Evolutionary conservation across 2,888 invertebrate genomes (phyloP).

Genomic region (Anorthoa munda): DNA sequence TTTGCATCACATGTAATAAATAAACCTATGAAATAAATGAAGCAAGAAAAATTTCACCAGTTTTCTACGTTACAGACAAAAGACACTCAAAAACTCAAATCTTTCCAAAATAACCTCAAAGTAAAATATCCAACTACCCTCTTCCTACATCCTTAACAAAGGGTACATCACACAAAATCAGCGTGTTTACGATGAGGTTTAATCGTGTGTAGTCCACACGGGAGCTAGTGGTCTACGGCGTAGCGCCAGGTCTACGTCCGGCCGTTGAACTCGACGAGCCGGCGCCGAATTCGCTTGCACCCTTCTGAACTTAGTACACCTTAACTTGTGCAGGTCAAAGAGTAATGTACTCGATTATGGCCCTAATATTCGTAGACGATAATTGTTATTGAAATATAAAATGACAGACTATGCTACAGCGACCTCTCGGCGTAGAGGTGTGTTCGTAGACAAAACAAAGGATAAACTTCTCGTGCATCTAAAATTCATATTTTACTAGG

Average conservation of each 20-base stretch:
- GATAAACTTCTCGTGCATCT: constrained; percentile 7
- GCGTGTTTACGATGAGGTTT: constrained; percentile 61
- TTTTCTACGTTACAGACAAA: not conserved
- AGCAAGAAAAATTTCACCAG: not conserved
- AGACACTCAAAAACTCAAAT: not conserved
- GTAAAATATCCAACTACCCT: not conserved
- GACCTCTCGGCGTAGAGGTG: not conserved
- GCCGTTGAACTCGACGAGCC: constrained; percentile 82
- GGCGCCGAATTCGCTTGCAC: constrained; percentile 84
- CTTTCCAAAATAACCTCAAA: not conserved
- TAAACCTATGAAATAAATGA: not conserved
- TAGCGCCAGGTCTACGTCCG: constrained; percentile 89
- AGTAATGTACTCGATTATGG: constrained; percentile 76
- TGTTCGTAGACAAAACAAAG: constrained; percentile 4
- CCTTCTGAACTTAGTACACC: constrained; percentile 80
- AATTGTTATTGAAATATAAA: constrained; percentile 41
- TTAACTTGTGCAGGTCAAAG: constrained; percentile 80
- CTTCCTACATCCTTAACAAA: constrained; percentile 44
- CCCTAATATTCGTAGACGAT: constrained; percentile 50
- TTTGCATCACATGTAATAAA: not conserved
- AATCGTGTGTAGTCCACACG: constrained; percentile 66
- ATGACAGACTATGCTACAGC: not conserved
- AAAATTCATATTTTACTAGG: constrained; percentile 15
- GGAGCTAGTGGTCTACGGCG: constrained; percentile 81
- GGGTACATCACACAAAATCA: constrained; percentile 52